Base-by-base conservation (phyloP, 2,888 invertebrate genomes). In the Meliscaeva auricollis region DNA sequence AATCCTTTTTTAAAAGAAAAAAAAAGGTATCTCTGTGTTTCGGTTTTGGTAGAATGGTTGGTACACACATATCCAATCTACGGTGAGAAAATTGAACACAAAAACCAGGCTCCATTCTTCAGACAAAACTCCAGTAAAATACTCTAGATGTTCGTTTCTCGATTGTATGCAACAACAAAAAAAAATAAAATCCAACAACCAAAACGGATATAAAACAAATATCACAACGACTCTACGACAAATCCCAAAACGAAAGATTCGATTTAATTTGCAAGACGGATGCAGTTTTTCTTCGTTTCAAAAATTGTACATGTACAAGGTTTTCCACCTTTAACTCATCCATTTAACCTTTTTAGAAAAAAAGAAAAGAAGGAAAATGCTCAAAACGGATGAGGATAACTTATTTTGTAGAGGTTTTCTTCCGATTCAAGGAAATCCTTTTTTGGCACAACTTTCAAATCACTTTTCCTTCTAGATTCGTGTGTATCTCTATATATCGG, bases 231-330 rank as follows among this genome's bases (percentile, higher is more conserved):
- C 30, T 69, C 38, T 64, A 64, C 48, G 54, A 73, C 80, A 73
- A 85, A 76, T 80, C 74, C 38, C 56, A 58, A 50, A 77, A 73
- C 73, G 76, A 81, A 81, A 81, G 68, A 81, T 81, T 81, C 85
- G 73, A 85, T 85, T 81, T 77, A 77, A 81, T 81, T 81, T 85
- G 52, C 69, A 77, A 85, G 85, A 73, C 76, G 73, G 69, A 81
- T 81, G 81, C 76, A 77, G 38, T 77, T 75, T 62, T 22, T 60
- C 15, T 41, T 38, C 64, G 13, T 62, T 48, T 20, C 13, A 1
- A 17, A 30, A 50, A n/a, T n/a, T n/a, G n/a, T n/a, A 41, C n/a
- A 48, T 52, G 6, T 32, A 48, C 35, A 35, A 35, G 30, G 9
- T 41, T 17, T n/a, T 17, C 30, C 46, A 20, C 38, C 41, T n/a